Evolutionary conservation across 1,140 invertebrate species (phyloP).

Genomic region (Drosophila lini): DNA sequence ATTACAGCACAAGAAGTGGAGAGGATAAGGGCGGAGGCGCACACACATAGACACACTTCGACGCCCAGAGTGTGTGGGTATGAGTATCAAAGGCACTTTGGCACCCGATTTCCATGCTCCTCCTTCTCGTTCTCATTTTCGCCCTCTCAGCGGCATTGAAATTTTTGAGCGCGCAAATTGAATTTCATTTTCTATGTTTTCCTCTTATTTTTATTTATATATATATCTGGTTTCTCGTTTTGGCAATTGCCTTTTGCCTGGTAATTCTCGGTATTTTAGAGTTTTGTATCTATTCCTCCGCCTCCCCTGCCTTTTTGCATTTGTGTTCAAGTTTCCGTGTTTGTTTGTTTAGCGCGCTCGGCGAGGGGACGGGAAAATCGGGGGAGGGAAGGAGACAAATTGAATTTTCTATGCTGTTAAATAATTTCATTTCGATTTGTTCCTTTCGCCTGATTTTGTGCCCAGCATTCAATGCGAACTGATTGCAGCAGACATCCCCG

Average conservation of each 20-base stretch:
- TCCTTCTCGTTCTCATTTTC: conserved; percentile 7
- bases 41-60: conserved; percentile 21
- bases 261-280: conserved; percentile 68
- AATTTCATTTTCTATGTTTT: conserved; percentile 77
- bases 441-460: conserved; percentile 60
- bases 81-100: conserved; percentile 69
- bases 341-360: conserved; percentile 37
- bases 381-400: conserved; percentile 39
- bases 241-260: conserved; percentile 68
- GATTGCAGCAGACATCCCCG: conserved; percentile 48
- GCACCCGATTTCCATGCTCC: conserved; percentile 22
- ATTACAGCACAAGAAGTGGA: conserved; percentile 55
- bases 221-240: conserved; percentile 39
- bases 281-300: conserved; percentile 30
- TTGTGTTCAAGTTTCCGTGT: conserved; percentile 19
- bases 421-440: conserved; percentile 75
- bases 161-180: conserved; percentile 74
- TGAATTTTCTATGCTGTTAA: conserved; percentile 78
- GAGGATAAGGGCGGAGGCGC: conserved; percentile 12
- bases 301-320: conserved; percentile 3
- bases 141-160: conserved; percentile 57
- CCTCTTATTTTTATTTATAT: conserved; percentile 59
- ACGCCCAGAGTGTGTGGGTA: conserved; percentile 21
- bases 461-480: conserved; percentile 59
- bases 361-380: not conserved